Base-by-base conservation (phyloP, 2,113 vertebrate species). In the Garra rufa region DNA sequence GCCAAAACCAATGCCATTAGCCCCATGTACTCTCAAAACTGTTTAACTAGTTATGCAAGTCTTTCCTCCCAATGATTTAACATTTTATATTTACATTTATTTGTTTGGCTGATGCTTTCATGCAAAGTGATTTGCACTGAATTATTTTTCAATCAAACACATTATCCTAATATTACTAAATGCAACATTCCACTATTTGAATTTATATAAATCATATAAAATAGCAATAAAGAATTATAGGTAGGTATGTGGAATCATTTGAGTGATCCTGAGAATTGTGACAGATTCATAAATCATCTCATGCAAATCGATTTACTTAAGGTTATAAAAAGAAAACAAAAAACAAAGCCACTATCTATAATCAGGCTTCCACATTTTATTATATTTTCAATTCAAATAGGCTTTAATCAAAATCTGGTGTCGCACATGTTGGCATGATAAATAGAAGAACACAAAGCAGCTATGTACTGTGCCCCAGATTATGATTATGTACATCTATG, bases 281-380 rank as follows among this genome's bases (percentile, higher is more conserved):
- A 52, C 5, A 52, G 48, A 67, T 34, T 67, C 28, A 34, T 34
- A 19, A 65, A 17, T 65, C 14, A 65, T 17, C 14, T 30, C 6
- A 65, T 34, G 15, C 28, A 65, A 65, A 67, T 28, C 15, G 26
- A 63, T 28, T 63, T 6, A 6, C 26, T 30, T 65, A 63, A 63
- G 9, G 17, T 38, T 55, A 55, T 26, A 26, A 59, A 0, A 59
- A 2, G 11, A 11, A 13, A 73, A 24, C 52, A 14, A 83, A 67
- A 6, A 44, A n/a, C 11, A 44, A 90, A 86, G 46, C 83, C 59
- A 63, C 21, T 50, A 52, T 88, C 52, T 52, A 55, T 30, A 17
- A 84, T 89, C 89, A 92, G 90, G 89, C 91, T 92, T 92, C 88
- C 89, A 91, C 86, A 90, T 88, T 94, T 94, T 94, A 94, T 95